Conservation (phyloP, 2,797 vertebrate genomes). For the Spheniscus humboldti region DNA sequence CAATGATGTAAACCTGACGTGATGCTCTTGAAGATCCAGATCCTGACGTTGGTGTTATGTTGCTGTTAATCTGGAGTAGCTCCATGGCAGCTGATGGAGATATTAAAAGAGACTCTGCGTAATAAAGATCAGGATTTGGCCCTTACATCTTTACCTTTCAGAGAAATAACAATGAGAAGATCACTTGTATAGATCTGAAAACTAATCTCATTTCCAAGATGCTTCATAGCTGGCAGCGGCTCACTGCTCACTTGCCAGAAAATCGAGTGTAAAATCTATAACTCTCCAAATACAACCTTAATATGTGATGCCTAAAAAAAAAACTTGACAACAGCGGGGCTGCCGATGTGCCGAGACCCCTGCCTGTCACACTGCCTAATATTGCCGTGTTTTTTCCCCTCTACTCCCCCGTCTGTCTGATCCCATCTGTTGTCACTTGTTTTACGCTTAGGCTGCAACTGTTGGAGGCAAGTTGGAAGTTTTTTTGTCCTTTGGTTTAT, state of each 20-base stretch:
- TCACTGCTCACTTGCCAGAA: neutral
- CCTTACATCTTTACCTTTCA: neutral
- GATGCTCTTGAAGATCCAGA: neutral
- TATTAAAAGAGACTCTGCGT: neutral
- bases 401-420: constrained; percentile 28
- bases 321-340: neutral
- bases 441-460: neutral
- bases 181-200: constrained; percentile 9
- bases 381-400: neutral
- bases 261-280: constrained; percentile 5
- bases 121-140: neutral
- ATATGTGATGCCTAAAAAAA: neutral
- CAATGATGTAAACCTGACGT: neutral
- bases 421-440: constrained; percentile 47
- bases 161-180: neutral
- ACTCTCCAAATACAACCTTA: neutral
- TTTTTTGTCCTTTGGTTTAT: neutral
- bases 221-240: neutral
- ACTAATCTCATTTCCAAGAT: neutral
- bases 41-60: neutral
- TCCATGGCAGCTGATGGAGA: neutral
- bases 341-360: neutral
- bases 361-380: constrained; percentile 20
- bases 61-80: neutral
- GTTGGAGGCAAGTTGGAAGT: neutral